A percentile compares a stretch with the other conserved stretches of the same genome.
Evolutionary conservation across 2,113 vertebrate genomes (phyloP).

Genomic region (Etheostoma spectabile): DNA sequence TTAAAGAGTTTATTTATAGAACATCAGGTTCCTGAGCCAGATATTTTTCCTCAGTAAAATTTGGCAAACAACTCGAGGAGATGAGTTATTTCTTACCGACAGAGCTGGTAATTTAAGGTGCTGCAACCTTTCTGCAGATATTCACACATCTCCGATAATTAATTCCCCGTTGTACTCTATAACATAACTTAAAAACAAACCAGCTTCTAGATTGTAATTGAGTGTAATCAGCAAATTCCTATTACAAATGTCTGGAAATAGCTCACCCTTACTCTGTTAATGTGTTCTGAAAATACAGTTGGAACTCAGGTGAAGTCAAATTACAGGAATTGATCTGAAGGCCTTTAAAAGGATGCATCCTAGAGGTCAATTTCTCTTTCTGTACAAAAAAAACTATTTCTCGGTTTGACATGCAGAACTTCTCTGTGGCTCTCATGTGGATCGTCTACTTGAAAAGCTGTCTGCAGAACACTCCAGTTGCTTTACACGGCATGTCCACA

Average conservation of each 20-base stretch:
- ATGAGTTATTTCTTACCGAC: conserved; percentile 54
- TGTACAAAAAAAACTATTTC: no score
- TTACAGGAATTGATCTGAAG: no score
- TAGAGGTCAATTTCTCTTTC: no score
- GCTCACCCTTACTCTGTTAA: conserved; percentile 1
- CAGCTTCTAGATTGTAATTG: conserved; percentile 47
- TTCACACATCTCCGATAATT: conserved; percentile 58
- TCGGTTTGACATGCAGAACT: not conserved
- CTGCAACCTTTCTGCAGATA: conserved; percentile 18
- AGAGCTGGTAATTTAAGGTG: conserved; percentile 47
- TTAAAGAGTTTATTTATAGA: conserved; percentile 50
- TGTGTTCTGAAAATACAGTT: no score
- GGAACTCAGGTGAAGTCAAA: no score
- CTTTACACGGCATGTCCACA: not conserved
- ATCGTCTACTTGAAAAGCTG: not conserved
- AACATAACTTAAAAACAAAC: conserved; percentile 50
- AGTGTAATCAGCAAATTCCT: conserved; percentile 60
- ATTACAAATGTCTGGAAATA: conserved; percentile 22
- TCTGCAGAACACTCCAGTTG: not conserved
- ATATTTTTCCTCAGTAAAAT: conserved; percentile 50
- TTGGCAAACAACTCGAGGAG: conserved; percentile 47
- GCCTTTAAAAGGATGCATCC: no score
- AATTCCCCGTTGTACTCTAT: conserved; percentile 27
- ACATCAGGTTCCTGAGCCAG: conserved; percentile 38
- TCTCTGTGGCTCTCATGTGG: not conserved